Evolutionary conservation across 2,888 invertebrate genomes (phyloP).

Genomic region (Macrophya alboannulata): DNA sequence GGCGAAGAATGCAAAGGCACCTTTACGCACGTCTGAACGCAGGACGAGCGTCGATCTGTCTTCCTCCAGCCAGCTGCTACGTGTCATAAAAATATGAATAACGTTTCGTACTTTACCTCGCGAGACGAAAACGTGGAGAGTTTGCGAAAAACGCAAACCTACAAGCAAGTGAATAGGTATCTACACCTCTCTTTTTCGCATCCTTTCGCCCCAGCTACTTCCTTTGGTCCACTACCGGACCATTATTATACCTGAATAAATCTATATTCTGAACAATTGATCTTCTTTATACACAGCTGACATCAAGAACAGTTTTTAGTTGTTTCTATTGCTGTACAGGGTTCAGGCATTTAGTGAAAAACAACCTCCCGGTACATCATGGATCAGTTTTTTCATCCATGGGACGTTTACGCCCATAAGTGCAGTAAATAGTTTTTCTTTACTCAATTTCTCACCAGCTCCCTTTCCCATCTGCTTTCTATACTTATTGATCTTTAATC

Average conservation of each 20-base stretch:
- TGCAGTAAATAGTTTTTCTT: background rate
- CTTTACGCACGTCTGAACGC: constrained; percentile 23
- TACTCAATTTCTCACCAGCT: background rate
- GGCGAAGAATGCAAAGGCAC: constrained; percentile 10
- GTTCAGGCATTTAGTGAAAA: background rate
- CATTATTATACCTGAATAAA: background rate
- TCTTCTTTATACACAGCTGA: background rate
- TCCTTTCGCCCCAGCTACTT: background rate
- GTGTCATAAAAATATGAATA: constrained; percentile 50
- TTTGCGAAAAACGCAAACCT: constrained; percentile 5
- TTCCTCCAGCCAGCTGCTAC: constrained; percentile 32
- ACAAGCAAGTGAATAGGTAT: constrained; percentile 15
- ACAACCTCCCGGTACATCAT: background rate
- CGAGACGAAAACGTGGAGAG: constrained; percentile 23
- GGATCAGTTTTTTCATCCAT: background rate
- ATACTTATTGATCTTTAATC: constrained; percentile 52
- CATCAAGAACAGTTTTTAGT: background rate
- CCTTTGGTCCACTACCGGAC: background rate
- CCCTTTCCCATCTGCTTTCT: background rate
- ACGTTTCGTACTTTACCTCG: constrained; percentile 7
- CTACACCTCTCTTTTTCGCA: constrained; percentile 19
- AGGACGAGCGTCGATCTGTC: constrained; percentile 32
- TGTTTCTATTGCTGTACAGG: background rate
- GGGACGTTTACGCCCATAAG: background rate
- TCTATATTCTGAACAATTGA: background rate